A percentile compares a stretch with the other conserved stretches of the same genome.
Conservation (phyloP, 2,797 vertebrate species). For the Mareca strepera region DNA sequence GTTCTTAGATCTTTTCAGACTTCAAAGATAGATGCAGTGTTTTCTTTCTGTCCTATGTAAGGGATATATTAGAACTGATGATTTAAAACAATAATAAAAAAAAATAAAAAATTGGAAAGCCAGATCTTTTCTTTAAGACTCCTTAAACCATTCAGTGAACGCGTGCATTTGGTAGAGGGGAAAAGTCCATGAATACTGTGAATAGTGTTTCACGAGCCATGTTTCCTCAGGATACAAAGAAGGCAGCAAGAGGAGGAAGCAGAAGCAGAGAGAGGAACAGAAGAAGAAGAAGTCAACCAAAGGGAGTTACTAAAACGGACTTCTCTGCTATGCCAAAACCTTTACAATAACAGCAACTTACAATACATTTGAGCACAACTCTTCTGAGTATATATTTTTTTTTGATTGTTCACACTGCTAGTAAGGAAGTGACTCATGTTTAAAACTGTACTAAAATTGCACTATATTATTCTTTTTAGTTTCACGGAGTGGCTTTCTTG, state of each 20-base stretch:
- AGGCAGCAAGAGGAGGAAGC: constrained; percentile 91
- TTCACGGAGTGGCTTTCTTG: constrained; percentile 58
- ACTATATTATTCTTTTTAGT: constrained; percentile 62
- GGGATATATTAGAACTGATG: not conserved
- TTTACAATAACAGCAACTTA: constrained; percentile 46
- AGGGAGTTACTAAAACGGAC: constrained; percentile 81
- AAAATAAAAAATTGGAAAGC: not conserved
- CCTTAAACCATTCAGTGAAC: constrained; percentile 53
- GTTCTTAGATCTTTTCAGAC: constrained; percentile 20
- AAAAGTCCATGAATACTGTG: constrained; percentile 45
- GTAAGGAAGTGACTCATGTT: constrained; percentile 54
- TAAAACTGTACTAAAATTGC: constrained; percentile 65
- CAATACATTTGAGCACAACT: constrained; percentile 57
- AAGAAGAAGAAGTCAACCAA: constrained; percentile 92
- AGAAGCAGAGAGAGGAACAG: constrained; percentile 89
- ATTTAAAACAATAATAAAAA: not conserved
- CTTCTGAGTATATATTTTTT: constrained; percentile 63
- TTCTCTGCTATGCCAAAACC: constrained; percentile 52
- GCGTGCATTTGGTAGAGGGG: constrained; percentile 47
- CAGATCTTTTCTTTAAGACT: constrained; percentile 24
- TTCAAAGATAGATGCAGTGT: not conserved
- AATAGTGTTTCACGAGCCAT: constrained; percentile 78
- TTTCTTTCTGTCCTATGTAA: not conserved
- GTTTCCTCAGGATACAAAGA: constrained; percentile 88
- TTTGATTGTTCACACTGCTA: constrained; percentile 54